Evolutionary conservation across 37 sponge, comb jelly and placozoan genomes (phyloP).

Genomic region (Haliclona indistincta): DNA sequence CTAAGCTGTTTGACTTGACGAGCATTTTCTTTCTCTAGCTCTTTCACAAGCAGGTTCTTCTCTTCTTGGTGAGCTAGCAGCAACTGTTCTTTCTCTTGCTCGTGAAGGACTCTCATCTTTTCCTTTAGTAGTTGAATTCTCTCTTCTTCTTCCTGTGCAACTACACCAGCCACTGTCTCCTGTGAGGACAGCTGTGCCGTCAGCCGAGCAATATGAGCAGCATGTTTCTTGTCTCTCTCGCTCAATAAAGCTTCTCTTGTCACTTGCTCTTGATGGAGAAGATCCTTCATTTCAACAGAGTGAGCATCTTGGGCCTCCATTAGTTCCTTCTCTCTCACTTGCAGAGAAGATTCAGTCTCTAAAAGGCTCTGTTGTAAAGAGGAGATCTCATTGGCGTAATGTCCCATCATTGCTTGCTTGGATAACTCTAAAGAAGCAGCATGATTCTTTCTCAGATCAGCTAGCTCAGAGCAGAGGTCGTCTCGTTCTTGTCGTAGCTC

Average conservation of each 20-base stretch:
- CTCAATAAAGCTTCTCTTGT: neutral
- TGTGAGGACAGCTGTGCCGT: slow-evolving; percentile 24
- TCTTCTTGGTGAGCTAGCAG: slow-evolving; percentile 21
- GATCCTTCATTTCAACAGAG: slow-evolving; percentile 1
- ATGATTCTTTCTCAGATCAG: slow-evolving; percentile 10
- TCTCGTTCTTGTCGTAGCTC: neutral
- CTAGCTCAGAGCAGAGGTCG: neutral
- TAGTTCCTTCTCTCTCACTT: slow-evolving; percentile 20
- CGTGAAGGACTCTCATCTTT: slow-evolving; percentile 47
- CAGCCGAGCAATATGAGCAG: slow-evolving; percentile 33
- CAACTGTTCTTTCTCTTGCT: slow-evolving; percentile 32
- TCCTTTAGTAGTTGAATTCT: slow-evolving; percentile 53
- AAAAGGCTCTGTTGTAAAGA: slow-evolving; percentile 32
- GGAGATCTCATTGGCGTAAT: slow-evolving; percentile 7
- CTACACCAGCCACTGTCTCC: neutral
- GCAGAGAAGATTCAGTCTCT: slow-evolving; percentile 6
- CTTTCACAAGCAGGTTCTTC: slow-evolving; percentile 12
- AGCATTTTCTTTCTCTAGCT: neutral
- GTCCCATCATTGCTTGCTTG: slow-evolving; percentile 4
- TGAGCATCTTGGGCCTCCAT: slow-evolving; percentile 15
- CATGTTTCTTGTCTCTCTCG: slow-evolving; percentile 40
- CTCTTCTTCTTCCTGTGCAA: slow-evolving; percentile 33
- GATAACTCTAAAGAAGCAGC: slow-evolving; percentile 9
- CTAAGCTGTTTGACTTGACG: neutral
- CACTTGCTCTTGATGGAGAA: slow-evolving; percentile 3